Conservation (phyloP, 2,113 vertebrate genomes). For the Gallinago paraguaiae region DNA sequence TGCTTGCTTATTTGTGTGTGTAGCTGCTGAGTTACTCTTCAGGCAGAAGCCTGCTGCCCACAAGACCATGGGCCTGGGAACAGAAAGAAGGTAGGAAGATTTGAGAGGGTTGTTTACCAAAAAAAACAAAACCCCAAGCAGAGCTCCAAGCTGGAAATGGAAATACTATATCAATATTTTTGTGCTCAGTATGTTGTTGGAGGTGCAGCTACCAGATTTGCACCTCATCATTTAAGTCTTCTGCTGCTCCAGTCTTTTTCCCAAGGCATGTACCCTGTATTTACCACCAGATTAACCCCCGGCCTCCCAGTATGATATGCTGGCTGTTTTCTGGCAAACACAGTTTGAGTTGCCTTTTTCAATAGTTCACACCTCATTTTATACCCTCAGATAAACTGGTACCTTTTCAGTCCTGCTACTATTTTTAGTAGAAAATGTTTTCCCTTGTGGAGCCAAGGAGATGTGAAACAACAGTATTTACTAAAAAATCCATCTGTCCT, state of each 20-base stretch:
- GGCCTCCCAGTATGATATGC: background rate
- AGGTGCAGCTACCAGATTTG: background rate
- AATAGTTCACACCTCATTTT: constrained; percentile 68
- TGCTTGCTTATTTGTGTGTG: background rate
- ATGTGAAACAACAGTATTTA: constrained; percentile 70
- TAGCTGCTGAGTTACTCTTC: background rate
- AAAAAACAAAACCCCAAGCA: background rate
- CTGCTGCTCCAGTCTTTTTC: background rate
- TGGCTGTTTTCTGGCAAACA: constrained; percentile 55
- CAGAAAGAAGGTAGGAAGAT: background rate
- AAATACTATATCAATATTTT: background rate
- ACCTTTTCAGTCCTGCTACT: constrained; percentile 61
- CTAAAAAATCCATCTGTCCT: constrained; percentile 73
- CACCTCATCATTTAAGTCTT: constrained; percentile 21
- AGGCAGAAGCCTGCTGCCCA: background rate
- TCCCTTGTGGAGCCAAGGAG: constrained; percentile 67
- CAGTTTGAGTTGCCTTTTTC: constrained; percentile 63
- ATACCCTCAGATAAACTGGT: constrained; percentile 66
- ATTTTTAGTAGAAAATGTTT: constrained; percentile 68
- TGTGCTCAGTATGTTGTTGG: background rate
- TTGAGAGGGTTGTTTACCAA: background rate
- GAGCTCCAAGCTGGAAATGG: background rate
- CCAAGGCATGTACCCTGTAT: background rate
- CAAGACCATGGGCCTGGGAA: background rate
- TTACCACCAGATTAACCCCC: background rate